phyloP scores from a whole-genome alignment of 1,140 invertebrate species.

The Hylaeus volcanicus region DNA sequence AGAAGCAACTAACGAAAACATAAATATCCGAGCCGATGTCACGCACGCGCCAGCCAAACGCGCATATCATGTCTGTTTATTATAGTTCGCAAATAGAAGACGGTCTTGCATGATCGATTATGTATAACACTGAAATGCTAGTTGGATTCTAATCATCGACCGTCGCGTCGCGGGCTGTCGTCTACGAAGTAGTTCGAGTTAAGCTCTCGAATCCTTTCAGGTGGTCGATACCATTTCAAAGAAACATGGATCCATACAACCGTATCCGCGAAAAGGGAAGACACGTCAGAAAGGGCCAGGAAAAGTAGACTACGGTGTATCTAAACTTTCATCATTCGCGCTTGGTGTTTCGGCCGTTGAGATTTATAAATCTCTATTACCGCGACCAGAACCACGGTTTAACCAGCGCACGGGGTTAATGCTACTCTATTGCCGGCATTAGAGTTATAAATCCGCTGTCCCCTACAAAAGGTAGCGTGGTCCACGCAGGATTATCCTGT shows the following conservation, averaged over 20 bases:
- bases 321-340: conserved; percentile 42
- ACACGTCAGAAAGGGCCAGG: neutral
- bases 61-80: neutral
- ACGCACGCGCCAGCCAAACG: conserved; percentile 1
- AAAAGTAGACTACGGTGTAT: conserved; percentile 3
- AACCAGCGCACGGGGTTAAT: conserved; percentile 36
- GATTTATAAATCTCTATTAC: conserved; percentile 58
- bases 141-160: conserved; percentile 43
- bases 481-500: conserved; percentile 50
- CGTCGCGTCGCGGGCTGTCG: conserved; percentile 11
- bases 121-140: conserved; percentile 34
- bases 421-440: conserved; percentile 51
- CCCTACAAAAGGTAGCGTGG: conserved; percentile 32
- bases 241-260: too few relatives aligned
- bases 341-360: neutral
- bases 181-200: neutral
- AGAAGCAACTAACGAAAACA: neutral
- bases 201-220: neutral
- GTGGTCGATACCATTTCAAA: neutral
- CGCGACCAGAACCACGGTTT: conserved; percentile 25
- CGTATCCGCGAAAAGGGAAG: neutral
- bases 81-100: conserved; percentile 26
- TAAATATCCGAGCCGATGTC: neutral
- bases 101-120: conserved; percentile 33
- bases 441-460: conserved; percentile 60